Base-by-base conservation (phyloP, 2,888 invertebrate genomes). In the Hirtodrosophila duncani region DNA sequence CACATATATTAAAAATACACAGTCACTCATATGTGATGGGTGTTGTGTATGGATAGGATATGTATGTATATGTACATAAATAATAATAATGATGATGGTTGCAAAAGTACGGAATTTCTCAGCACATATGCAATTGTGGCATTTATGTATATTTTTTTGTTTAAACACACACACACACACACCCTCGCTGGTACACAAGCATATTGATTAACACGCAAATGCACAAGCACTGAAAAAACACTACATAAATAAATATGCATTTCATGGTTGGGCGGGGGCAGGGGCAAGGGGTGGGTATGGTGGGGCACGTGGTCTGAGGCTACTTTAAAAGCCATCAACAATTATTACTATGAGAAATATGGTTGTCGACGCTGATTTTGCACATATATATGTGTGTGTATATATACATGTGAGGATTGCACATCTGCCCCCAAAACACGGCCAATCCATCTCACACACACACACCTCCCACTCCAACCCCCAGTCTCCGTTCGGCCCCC, bases 171-270 rank as follows among this genome's bases (percentile, higher is more conserved):
- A 13, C 37, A 37, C 34, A 45, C 17, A 38, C 30, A 10, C 16
- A 23, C 23, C 13, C 18, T 27, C 38, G 18, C 31, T 30, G n/a
- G 11, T 5, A 34, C 20, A n/a, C 42, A 52, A 50, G 56, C 51
- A 51, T 71, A 79, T 72, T 72, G 77, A 79, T 72, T 71, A 71
- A 72, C 65, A 71, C 62, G 77, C 71, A 75, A 69, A 62, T 72
- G 77, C 77, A 75, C 72, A 79, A 72, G 48, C 77, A 56, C 36
- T 36, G 31, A 36, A 36, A 23, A 43, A 43, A 61, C 51, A 64
- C 52, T 67, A 50, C 41, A 37, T 68, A 52, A 61, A 79, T 64
- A 75, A 79, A 71, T 64, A 75, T 75, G 53, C 67, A 52, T 24
- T 39, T 4, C 10, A 13, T 14, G 24, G 9, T 16, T 30, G 31